phyloP scores from a whole-genome alignment of 2,797 vertebrate species.

The Mus minutoides region DNA sequence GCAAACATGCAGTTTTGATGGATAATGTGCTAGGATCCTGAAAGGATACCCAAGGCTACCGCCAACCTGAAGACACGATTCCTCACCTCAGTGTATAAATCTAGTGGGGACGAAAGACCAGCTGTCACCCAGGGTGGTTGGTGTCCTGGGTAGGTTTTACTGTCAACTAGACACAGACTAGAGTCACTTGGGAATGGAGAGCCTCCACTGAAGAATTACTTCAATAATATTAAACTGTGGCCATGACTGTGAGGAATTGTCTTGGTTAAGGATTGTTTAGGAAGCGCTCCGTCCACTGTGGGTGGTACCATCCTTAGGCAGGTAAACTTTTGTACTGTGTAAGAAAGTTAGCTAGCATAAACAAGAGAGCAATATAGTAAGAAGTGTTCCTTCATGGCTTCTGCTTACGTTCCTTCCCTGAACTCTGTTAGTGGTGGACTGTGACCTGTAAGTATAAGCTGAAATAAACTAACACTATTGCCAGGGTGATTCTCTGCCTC shows the following conservation, averaged over 20 bases:
- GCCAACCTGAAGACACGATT: rapidly evolving
- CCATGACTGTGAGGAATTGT: background rate
- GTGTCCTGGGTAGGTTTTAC: background rate
- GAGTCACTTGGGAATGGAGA: background rate
- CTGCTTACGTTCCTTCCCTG: background rate
- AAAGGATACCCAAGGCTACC: rapidly evolving
- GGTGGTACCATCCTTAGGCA: background rate
- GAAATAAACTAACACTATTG: background rate
- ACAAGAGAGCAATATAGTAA: background rate
- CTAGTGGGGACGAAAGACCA: background rate
- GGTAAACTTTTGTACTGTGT: background rate
- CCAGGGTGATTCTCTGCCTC: background rate
- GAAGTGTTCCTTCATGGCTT: background rate
- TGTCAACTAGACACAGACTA: background rate
- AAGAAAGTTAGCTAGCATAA: background rate
- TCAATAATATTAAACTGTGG: background rate
- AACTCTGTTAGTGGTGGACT: background rate
- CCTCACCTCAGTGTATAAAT: background rate
- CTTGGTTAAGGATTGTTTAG: background rate
- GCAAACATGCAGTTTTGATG: rapidly evolving
- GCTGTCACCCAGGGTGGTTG: background rate
- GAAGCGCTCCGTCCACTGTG: background rate
- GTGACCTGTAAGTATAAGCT: background rate
- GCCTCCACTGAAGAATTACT: background rate
- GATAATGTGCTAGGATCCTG: background rate